Evolutionary conservation across 1,140 invertebrate species (phyloP), one percentile per base, ranked within the genome.

Genomic region (Rhopalosiphum maidis): DNA sequence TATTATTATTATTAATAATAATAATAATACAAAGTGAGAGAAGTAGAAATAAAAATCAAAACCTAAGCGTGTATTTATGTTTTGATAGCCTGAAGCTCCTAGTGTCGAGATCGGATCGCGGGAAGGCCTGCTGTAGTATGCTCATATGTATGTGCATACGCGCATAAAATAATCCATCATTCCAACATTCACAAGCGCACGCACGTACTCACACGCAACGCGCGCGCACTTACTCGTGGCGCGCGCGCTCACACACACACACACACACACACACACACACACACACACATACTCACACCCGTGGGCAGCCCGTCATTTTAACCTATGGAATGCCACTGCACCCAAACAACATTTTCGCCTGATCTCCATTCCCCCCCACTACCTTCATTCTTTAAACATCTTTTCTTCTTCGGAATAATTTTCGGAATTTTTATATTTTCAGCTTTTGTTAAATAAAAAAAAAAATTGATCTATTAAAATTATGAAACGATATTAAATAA

Each of bases 161-260:
- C 91, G 91, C 91, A 93, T 93, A 86, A 86, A 93, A 93, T 93
- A 93, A 93, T 93, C 77, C 91, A 93, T 93, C 91, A 93, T 93
- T 93, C 91, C 77, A 93, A 93, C 91, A 93, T 93, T 93, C 91
- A 93, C 91, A 5, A 85, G 37, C 77, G 82, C n/a, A 92, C 77
- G 37, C 90, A 92, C 91, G 82, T 25, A 93, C 91, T 30, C 77
- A 30, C 54, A 90, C 15, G 55, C 55, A 5, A 15, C 35, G 15
- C 35, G 30, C 37, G 8, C 46, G 21, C 90, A 35, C 43, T 48
- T 60, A 43, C 54, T 41, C 41, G 2, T n/a, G n/a, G 68, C 55
- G 11, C 43, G 48, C 60, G 30, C 68, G 35, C 68, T 30, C 68
- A 30, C 54, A 90, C 15, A 41, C 55, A 1, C 37, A 4, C 21